Percentiles rank a stretch among this genome's conserved stretches.
Conservation (phyloP, 2,888 invertebrate genomes). For the Temnothorax unifasciatus region DNA sequence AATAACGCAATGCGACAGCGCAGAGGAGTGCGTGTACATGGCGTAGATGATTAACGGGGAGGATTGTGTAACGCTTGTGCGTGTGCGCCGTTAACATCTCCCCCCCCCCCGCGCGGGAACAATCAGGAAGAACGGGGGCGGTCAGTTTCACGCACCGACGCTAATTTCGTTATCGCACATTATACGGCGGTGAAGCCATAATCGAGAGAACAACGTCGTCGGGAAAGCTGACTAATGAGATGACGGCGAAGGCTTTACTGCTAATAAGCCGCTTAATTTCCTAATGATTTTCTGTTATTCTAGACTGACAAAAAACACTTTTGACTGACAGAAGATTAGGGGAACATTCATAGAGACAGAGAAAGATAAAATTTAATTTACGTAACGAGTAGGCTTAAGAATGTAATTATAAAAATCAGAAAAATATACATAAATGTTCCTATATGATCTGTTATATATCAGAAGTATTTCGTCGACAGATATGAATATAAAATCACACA, state of each 20-base stretch:
- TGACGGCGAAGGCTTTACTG: neutral
- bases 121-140: slow-evolving; percentile 35
- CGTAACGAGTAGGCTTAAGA: neutral
- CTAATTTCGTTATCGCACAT: slow-evolving; percentile 48
- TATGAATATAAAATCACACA: neutral
- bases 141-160: slow-evolving; percentile 49
- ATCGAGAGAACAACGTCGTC: slow-evolving; percentile 23
- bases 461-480: neutral
- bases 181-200: slow-evolving; percentile 1
- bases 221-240: slow-evolving; percentile 1
- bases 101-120: slow-evolving; percentile 13
- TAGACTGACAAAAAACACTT: too few species aligned
- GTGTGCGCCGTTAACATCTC: slow-evolving; percentile 53
- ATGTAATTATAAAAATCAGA: neutral
- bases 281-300: neutral
- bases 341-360: neutral
- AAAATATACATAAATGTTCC: neutral
- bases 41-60: slow-evolving; percentile 59
- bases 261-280: slow-evolving; percentile 13
- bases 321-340: neutral
- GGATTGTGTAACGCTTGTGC: slow-evolving; percentile 62
- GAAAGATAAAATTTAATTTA: neutral
- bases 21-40: slow-evolving; percentile 38
- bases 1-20: slow-evolving; percentile 32
- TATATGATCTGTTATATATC: neutral